Percentiles rank a stretch among this genome's conserved stretches.
Evolutionary conservation across 2,113 vertebrate genomes (phyloP).

Genomic region (Ptilonorhynchus violaceus): DNA sequence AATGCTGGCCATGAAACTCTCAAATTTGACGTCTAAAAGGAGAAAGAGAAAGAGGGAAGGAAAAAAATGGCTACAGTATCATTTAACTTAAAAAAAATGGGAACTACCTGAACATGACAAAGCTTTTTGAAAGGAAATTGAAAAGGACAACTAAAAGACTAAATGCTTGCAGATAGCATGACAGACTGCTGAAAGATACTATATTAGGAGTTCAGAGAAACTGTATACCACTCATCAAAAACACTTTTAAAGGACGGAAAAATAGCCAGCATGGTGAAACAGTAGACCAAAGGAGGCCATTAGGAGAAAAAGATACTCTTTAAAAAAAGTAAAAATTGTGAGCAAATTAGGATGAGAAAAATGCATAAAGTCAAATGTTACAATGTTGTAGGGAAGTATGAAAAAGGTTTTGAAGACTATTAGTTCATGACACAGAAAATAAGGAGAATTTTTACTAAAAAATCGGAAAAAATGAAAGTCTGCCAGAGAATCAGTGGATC

Average conservation of each 20-base stretch:
- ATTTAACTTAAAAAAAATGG: not conserved
- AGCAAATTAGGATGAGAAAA: not conserved
- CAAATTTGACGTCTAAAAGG: not conserved
- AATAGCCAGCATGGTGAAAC: not conserved
- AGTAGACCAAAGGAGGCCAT: not conserved
- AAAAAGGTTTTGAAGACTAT: not conserved
- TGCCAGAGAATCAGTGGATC: not conserved
- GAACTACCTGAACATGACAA: not conserved
- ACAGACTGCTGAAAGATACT: not conserved
- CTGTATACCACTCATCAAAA: not conserved
- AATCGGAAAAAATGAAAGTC: not conserved
- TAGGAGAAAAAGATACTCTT: not conserved
- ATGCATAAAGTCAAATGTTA: not conserved
- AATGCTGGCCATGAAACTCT: not conserved
- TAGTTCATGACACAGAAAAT: not conserved
- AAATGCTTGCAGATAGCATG: not conserved
- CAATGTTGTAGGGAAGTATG: not conserved
- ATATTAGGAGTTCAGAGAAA: slow-evolving; percentile 4
- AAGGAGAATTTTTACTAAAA: not conserved
- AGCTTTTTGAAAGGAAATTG: slow-evolving; percentile 6
- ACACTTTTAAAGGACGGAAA: not conserved
- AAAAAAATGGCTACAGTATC: not conserved
- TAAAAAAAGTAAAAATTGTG: not conserved
- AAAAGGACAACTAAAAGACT: not conserved
- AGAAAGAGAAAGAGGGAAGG: not conserved